Evolutionary conservation across 2,113 vertebrate genomes (phyloP).

Genomic region (Triplophysa siluroides): DNA sequence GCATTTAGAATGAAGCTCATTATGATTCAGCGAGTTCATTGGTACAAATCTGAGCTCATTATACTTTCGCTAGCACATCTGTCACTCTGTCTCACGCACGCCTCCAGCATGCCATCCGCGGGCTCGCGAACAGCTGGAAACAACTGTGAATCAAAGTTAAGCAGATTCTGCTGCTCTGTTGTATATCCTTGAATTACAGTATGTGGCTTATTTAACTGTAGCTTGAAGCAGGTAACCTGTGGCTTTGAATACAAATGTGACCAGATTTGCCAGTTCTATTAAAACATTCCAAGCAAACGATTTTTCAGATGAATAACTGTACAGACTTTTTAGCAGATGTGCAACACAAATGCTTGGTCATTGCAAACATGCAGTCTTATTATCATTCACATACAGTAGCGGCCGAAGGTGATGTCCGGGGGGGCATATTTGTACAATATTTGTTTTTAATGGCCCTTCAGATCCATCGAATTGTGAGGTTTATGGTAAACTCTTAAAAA

Average conservation of each 20-base stretch:
- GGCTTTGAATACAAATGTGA: constrained; percentile 23
- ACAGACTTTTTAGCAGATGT: background rate
- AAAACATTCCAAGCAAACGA: background rate
- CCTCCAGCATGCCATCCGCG: background rate
- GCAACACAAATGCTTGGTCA: background rate
- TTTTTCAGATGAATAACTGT: background rate
- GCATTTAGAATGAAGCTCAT: constrained; percentile 19
- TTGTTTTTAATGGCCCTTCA: no score
- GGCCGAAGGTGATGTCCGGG: no score
- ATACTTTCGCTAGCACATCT: constrained; percentile 18
- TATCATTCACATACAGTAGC: no score
- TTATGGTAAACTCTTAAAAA: background rate
- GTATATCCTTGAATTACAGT: constrained; percentile 20
- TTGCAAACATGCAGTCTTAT: no score
- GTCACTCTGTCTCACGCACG: background rate
- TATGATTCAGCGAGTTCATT: constrained; percentile 7
- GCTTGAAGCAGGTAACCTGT: background rate
- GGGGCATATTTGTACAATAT: no score
- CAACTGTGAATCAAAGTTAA: constrained; percentile 37
- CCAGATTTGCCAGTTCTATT: background rate
- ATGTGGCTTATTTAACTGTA: constrained; percentile 17
- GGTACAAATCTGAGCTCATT: constrained; percentile 1
- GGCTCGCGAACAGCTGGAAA: constrained; percentile 39
- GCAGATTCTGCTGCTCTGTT: constrained; percentile 16
- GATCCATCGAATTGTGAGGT: no score